Conservation (phyloP, 2,888 invertebrate species). For the Ceramica pisi region DNA sequence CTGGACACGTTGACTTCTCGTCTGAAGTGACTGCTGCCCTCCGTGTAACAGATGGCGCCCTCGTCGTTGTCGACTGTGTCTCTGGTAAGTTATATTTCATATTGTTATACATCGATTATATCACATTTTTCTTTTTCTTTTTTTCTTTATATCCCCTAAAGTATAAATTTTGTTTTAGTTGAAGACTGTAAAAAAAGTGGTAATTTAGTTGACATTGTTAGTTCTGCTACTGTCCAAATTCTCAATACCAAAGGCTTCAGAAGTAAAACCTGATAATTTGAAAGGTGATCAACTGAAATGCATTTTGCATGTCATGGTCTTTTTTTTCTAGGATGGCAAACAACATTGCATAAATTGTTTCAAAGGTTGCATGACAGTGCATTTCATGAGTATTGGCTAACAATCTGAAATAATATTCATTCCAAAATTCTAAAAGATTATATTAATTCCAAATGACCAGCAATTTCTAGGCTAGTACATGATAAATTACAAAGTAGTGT, state of each 20-base stretch:
- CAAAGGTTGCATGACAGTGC: background rate
- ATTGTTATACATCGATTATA: no score
- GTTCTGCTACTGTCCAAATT: no score
- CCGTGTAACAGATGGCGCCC: constrained; percentile 99
- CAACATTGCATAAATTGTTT: constrained; percentile 29
- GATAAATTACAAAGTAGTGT: constrained; percentile 33
- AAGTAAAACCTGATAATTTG: background rate
- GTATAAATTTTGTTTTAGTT: no score
- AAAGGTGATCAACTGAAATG: background rate
- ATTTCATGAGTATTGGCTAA: background rate
- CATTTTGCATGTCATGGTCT: background rate
- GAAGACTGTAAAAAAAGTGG: no score
- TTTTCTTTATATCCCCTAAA: no score
- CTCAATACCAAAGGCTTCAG: background rate
- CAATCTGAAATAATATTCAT: background rate
- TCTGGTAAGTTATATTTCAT: constrained; percentile 93
- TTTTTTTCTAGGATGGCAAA: background rate
- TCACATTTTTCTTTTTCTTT: no score
- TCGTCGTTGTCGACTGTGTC: constrained; percentile 99
- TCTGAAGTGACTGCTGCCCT: constrained; percentile 99
- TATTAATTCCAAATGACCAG: constrained; percentile 3
- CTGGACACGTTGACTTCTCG: constrained; percentile 99
- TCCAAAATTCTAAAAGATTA: background rate
- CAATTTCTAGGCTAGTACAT: constrained; percentile 2
- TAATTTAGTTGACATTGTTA: no score